Evolutionary conservation across 2,797 vertebrate species (phyloP).

Genomic region (Champsocephalus gunnari): DNA sequence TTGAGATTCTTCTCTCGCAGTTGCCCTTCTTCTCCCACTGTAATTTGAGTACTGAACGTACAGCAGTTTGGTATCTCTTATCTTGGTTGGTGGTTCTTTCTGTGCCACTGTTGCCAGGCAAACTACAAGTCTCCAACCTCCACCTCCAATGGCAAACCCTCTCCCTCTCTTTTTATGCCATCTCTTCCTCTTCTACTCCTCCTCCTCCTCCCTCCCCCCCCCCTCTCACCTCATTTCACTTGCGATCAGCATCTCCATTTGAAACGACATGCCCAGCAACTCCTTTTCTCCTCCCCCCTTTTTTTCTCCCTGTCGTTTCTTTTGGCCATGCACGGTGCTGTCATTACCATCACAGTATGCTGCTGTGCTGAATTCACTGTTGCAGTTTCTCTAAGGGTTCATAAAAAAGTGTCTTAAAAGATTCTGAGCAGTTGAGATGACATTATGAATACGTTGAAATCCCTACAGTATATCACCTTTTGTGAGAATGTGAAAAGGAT

Average conservation of each 20-base stretch:
- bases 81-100: slow-evolving; percentile 27
- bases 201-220: slow-evolving; percentile 32
- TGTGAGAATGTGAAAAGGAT: neutral
- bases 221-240: slow-evolving; percentile 71
- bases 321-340: neutral
- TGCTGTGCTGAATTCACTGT: slow-evolving; percentile 12
- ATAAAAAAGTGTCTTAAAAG: slow-evolving; percentile 21
- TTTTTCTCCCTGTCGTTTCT: slow-evolving; percentile 31
- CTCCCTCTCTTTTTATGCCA: slow-evolving; percentile 40
- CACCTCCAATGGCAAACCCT: slow-evolving; percentile 52
- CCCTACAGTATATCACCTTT: slow-evolving; percentile 5
- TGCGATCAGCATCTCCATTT: slow-evolving; percentile 52
- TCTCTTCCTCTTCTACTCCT: slow-evolving; percentile 28
- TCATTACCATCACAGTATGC: slow-evolving; percentile 35
- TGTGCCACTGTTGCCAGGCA: slow-evolving; percentile 80
- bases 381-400: neutral
- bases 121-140: slow-evolving; percentile 52
- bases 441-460: neutral
- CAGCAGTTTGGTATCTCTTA: slow-evolving; percentile 35
- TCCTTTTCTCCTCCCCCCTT: slow-evolving; percentile 15
- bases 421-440: neutral
- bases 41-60: slow-evolving; percentile 43
- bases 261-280: slow-evolving; percentile 51
- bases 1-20: slow-evolving; percentile 8
- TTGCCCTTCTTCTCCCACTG: slow-evolving; percentile 20